phyloP scores from a whole-genome alignment of 2,888 invertebrate genomes.

The Lochmaea capreae region DNA sequence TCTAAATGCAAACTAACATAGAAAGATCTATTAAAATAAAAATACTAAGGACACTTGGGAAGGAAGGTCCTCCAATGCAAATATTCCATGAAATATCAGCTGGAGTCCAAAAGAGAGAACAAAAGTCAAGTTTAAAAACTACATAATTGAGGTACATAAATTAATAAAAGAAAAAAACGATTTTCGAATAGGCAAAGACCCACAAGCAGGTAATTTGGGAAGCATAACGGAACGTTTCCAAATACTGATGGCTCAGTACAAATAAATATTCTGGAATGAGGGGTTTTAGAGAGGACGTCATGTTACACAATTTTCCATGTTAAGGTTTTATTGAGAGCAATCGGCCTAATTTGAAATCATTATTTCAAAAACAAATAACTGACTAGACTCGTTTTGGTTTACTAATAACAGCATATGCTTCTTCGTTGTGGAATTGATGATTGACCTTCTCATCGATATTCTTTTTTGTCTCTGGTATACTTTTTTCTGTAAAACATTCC shows the following conservation, averaged over 20 bases:
- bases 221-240: too few relatives aligned
- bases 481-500: conserved; percentile 18
- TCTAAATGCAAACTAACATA: not conserved
- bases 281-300: not conserved
- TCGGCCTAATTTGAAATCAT: not conserved
- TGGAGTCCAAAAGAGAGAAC: not conserved
- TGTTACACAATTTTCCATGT: not conserved
- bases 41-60: not conserved
- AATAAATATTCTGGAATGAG: too few relatives aligned
- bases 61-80: not conserved
- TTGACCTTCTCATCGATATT: conserved; percentile 66
- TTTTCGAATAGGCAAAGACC: not conserved
- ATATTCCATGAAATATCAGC: not conserved
- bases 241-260: too few relatives aligned
- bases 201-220: too few relatives aligned
- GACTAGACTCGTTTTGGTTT: conserved; percentile 85
- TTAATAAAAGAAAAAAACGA: not conserved
- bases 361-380: conserved; percentile 16
- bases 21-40: not conserved
- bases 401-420: conserved; percentile 85
- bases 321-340: not conserved
- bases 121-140: not conserved
- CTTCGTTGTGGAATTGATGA: conserved; percentile 80
- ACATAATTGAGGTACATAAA: not conserved
- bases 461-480: conserved; percentile 53